Evolutionary conservation across 2,113 vertebrate species (phyloP).

Genomic region (Garra rufa): DNA sequence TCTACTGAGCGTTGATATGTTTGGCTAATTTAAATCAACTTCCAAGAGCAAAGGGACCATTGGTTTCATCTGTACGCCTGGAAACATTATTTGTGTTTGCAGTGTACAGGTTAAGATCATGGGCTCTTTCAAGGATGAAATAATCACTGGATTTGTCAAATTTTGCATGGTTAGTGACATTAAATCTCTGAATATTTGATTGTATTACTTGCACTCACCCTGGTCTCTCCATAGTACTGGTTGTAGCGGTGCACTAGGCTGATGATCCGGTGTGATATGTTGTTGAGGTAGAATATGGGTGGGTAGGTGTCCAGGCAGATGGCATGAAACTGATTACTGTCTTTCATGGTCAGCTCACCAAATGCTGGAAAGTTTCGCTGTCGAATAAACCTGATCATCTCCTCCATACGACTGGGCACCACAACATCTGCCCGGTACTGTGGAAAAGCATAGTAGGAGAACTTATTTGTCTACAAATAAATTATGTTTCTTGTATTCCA

Average conservation of each 20-base stretch:
- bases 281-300: constrained; percentile 92
- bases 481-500: background rate
- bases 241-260: constrained; percentile 88
- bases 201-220: constrained; percentile 73
- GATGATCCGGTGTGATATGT: constrained; percentile 83
- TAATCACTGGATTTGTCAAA: background rate
- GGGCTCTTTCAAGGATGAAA: background rate
- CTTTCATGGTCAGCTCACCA: constrained; percentile 90
- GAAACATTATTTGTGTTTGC: background rate
- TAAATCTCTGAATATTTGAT: background rate
- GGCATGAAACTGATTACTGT: constrained; percentile 98
- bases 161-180: background rate
- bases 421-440: constrained; percentile 87
- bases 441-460: constrained; percentile 2
- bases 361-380: constrained; percentile 85
- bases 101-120: background rate
- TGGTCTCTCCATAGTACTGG: constrained; percentile 76
- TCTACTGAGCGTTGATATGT: background rate
- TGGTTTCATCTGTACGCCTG: background rate
- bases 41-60: background rate
- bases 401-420: constrained; percentile 82
- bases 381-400: constrained; percentile 82
- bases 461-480: background rate
- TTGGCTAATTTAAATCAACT: background rate
- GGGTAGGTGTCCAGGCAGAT: constrained; percentile 96